phyloP scores from a whole-genome alignment of 2,797 vertebrate genomes.

The Bovichtus variegatus region DNA sequence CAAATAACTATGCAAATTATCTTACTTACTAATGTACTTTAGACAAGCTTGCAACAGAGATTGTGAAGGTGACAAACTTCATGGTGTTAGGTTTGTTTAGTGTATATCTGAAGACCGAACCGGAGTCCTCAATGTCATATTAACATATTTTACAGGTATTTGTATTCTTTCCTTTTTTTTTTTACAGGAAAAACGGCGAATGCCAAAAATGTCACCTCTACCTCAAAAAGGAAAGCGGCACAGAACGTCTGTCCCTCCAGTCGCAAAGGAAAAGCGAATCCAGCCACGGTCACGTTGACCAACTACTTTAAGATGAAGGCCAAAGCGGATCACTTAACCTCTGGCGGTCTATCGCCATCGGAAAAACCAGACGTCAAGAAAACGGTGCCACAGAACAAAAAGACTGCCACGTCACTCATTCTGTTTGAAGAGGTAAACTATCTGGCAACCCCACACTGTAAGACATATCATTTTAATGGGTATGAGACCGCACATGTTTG shows the following conservation, averaged over 20 bases:
- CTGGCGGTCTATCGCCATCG: background rate
- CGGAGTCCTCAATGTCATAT: background rate
- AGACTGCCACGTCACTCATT: slow-evolving; percentile 91
- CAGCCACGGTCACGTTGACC: slow-evolving; percentile 84
- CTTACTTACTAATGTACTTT: background rate
- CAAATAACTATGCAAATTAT: background rate
- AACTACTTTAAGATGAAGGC: slow-evolving; percentile 89
- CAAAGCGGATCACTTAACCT: slow-evolving; percentile 75
- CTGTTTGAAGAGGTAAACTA: slow-evolving; percentile 94
- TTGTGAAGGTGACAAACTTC: background rate
- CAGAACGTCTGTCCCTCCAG: slow-evolving; percentile 67
- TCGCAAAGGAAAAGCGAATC: slow-evolving; percentile 56
- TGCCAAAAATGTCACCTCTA: slow-evolving; percentile 82
- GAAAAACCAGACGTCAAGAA: slow-evolving; percentile 67
- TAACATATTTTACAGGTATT: background rate
- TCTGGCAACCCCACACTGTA: background rate
- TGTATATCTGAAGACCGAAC: background rate
- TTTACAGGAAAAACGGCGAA: slow-evolving; percentile 84
- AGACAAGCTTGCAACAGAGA: background rate
- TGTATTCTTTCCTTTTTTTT: slow-evolving; percentile 11
- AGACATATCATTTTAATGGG: background rate
- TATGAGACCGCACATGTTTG: background rate
- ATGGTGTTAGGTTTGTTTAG: background rate
- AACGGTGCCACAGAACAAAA: slow-evolving; percentile 75
- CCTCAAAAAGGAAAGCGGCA: slow-evolving; percentile 81